A percentile compares a stretch with the other conserved stretches of the same genome.
phyloP scores from a whole-genome alignment of 2,888 invertebrate species.

The Diploptera punctata region DNA sequence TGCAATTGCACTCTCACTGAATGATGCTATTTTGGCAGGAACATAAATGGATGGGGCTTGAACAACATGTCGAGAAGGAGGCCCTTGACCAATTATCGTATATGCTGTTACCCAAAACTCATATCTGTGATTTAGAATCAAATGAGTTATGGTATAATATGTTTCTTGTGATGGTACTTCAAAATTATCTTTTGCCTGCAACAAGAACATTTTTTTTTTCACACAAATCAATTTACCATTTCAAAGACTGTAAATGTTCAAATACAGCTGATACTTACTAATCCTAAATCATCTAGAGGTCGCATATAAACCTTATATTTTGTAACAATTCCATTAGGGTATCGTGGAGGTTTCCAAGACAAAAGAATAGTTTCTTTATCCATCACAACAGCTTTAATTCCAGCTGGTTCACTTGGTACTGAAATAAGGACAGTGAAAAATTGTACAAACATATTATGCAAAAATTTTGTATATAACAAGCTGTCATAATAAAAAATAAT shows the following conservation, averaged over 20 bases:
- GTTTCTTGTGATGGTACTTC: constrained; percentile 39
- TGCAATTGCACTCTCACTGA: constrained; percentile 48
- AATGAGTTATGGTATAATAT: constrained; percentile 39
- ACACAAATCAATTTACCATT: too few species aligned
- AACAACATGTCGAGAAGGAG: constrained; percentile 37
- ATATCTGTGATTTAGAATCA: constrained; percentile 36
- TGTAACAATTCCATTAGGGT: constrained; percentile 53
- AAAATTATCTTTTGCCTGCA: constrained; percentile 38
- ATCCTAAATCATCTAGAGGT: constrained; percentile 35
- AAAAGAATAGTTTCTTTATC: constrained; percentile 53
- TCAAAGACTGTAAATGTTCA: too few species aligned
- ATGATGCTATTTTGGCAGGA: constrained; percentile 52
- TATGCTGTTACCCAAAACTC: constrained; percentile 41
- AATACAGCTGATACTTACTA: constrained; percentile 38
- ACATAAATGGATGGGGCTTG: constrained; percentile 44
- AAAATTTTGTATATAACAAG: too few species aligned
- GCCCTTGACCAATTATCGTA: constrained; percentile 39
- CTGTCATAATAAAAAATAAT: too few species aligned
- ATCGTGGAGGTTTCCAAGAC: constrained; percentile 54
- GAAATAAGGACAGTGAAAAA: too few species aligned
- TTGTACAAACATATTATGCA: too few species aligned
- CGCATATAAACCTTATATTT: constrained; percentile 53
- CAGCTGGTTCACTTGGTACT: constrained; percentile 55
- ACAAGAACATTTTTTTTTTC: too few species aligned
- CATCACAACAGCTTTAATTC: constrained; percentile 54